Evolutionary conservation across 1,140 invertebrate genomes (phyloP).

Genomic region (Condylostylus longicornis): DNA sequence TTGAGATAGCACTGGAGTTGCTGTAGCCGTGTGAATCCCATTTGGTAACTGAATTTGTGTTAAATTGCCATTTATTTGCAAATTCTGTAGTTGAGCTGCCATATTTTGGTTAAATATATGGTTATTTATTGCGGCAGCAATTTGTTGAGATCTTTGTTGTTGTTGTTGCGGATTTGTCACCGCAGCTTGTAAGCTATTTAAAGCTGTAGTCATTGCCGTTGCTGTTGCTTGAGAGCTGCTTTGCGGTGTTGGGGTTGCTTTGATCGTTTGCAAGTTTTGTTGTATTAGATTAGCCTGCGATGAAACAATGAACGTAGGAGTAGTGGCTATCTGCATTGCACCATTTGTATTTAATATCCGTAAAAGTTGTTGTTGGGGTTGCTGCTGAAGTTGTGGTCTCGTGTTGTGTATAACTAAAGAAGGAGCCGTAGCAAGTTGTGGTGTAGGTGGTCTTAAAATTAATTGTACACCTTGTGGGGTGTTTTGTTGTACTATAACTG

Average conservation of each 20-base stretch:
- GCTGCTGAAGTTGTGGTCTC: constrained; percentile 25
- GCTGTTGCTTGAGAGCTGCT: constrained; percentile 18
- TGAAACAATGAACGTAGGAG: constrained; percentile 31
- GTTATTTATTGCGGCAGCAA: constrained; percentile 27
- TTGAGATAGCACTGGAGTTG: constrained; percentile 21
- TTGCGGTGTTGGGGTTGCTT: constrained; percentile 3
- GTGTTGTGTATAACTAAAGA: constrained; percentile 32
- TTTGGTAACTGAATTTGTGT: constrained; percentile 32
- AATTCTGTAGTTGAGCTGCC: constrained; percentile 26
- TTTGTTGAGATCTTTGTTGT: constrained; percentile 30
- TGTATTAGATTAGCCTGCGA: constrained; percentile 32
- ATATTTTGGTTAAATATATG: constrained; percentile 27
- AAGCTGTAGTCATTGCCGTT: constrained; percentile 16
- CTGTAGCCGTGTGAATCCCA: constrained; percentile 9
- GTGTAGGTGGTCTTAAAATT: constrained; percentile 35
- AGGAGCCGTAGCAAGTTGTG: constrained; percentile 33
- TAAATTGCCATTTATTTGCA: constrained; percentile 23
- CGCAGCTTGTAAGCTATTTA: constrained; percentile 26
- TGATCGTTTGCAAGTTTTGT: constrained; percentile 27
- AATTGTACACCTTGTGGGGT: constrained; percentile 36
- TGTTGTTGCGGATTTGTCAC: constrained; percentile 14
- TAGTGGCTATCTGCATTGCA: constrained; percentile 31
- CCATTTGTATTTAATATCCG: constrained; percentile 36
- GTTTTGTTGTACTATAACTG: constrained; percentile 31
- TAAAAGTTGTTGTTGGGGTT: constrained; percentile 33